Evolutionary conservation across 1,140 invertebrate genomes (phyloP), one percentile per base, ranked within the genome.

Genomic region (Lepidurus couesii): DNA sequence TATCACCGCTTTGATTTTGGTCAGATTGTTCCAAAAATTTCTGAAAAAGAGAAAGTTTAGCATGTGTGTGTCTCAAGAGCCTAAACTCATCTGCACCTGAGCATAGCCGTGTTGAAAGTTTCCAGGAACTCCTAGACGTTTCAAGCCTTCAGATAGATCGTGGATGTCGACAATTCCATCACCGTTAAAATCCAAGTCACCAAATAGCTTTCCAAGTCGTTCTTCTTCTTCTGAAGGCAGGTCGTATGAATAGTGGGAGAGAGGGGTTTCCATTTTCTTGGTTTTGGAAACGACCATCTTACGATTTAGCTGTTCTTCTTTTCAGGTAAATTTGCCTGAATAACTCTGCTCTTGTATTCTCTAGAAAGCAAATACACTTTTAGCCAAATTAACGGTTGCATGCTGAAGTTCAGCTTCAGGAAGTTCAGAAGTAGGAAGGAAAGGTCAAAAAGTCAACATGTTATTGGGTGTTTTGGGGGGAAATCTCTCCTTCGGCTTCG

Each of bases 151-250:
- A 6, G 92, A 94, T 76, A 98, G 84, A 85, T 98, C 96, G 83
- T 94, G 91, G 78, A 98, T 93, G 85, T 97, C 95, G 83, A 98
- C 94, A 84, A 91, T 92, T 26, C 96, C 96, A 85, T 98, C 96
- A 80, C 94, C 93, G 86, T 98, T 94, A n/a, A 90, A 88, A 84
- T 98, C 96, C 80, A 98, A 88, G 82, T 90, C 89, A 80, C 92
- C 90, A 85, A 98, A 98, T 73, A 98, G 86, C 83, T 91, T 90
- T 82, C 90, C 93, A 79, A 96, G 86, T 77, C 94, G 81, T 77
- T 84, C 80, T 74, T 86, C 83, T 80, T 86, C 85, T 77, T 87
- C 83, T 9, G 79, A 79, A 13, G 83, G 81, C 73, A 86, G 76
- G 80, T 85, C 84, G 47, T 84, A 80, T 21, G 79, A 77, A 42